Evolutionary conservation across 2,888 invertebrate genomes (phyloP), one percentile per base, ranked within the genome.

Genomic region (Toxonevra muliebris): DNA sequence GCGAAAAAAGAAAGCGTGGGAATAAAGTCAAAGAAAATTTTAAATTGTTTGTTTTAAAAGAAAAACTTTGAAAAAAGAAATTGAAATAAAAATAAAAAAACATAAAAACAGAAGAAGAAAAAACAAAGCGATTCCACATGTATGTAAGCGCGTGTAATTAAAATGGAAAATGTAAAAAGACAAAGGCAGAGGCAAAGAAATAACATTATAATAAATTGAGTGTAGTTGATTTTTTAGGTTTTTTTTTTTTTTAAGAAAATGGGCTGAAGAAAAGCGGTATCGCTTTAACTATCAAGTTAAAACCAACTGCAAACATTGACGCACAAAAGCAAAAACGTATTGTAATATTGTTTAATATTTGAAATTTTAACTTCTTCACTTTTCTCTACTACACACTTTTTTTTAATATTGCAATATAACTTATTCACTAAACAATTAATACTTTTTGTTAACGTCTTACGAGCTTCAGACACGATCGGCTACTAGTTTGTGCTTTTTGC

Each of bases 401-500:
- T 10, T 15, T 10, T 15, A 11, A 8, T 61, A 13, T 19, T 12
- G 10, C 15, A 55, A 7, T 61, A 19, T 53, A 13, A 41, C 53
- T 20, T 42, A 17, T 30, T 1, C n/a, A 45, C 59, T 65, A 30
- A 52, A 59, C 54, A 54, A 20, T 15, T 48, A 8, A 8, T 45
- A 45, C 9, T 68, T 71, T 42, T 42, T 13, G 17, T 20, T 8
- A 71, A 77, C 77, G 76, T 80, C 79, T 69, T 74, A 64, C 75
- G 76, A 74, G 76, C 79, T 79, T 77, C 74, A 79, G 71, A 73
- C 74, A 74, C 76, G 73, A 73, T 76, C 77, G 74, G 73, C 73
- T 78, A 80, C 80, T 80, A 75, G 73, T 58, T 30, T 20, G 53
- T 30, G 53, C 45, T 9, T 61, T 66, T 30, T 45, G 69, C 59